Conservation (phyloP, 2,888 invertebrate genomes). For the Leptothorax acervorum region DNA sequence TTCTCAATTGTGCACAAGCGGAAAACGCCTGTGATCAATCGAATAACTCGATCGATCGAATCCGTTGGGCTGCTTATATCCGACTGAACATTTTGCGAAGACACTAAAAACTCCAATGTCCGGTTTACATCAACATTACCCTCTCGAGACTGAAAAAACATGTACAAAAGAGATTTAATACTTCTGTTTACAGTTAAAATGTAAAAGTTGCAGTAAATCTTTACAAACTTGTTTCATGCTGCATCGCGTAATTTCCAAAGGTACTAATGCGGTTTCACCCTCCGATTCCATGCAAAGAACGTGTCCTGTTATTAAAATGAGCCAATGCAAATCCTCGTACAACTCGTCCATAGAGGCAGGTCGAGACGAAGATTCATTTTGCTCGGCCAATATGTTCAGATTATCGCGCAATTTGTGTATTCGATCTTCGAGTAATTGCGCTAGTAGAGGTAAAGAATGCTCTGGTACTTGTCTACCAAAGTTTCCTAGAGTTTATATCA, state of each 20-base stretch:
- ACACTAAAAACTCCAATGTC: slow-evolving; percentile 86
- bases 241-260: slow-evolving; percentile 89
- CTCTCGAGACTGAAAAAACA: slow-evolving; percentile 71
- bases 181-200: background rate
- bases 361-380: slow-evolving; percentile 66
- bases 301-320: slow-evolving; percentile 91
- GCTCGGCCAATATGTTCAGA: slow-evolving; percentile 80
- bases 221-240: slow-evolving; percentile 87
- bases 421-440: slow-evolving; percentile 89
- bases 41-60: slow-evolving; percentile 84
- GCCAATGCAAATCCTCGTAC: slow-evolving; percentile 97
- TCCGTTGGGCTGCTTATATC: slow-evolving; percentile 79
- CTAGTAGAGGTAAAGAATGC: slow-evolving; percentile 89
- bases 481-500: slow-evolving; percentile 82
- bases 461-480: slow-evolving; percentile 89
- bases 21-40: slow-evolving; percentile 91
- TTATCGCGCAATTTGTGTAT: slow-evolving; percentile 87
- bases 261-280: slow-evolving; percentile 90
- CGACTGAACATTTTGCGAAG: slow-evolving; percentile 84
- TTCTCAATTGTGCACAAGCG: slow-evolving; percentile 92
- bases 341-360: slow-evolving; percentile 87
- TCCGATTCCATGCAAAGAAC: slow-evolving; percentile 89
- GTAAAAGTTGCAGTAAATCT: background rate
- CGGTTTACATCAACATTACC: slow-evolving; percentile 85
- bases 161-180: background rate